A percentile compares a stretch with the other conserved stretches of the same genome.
These are phyloP conservation scores for Drosophila falleni DNA, from an alignment of 2,888 invertebrate species.

Conservation along the genomic window DNA sequence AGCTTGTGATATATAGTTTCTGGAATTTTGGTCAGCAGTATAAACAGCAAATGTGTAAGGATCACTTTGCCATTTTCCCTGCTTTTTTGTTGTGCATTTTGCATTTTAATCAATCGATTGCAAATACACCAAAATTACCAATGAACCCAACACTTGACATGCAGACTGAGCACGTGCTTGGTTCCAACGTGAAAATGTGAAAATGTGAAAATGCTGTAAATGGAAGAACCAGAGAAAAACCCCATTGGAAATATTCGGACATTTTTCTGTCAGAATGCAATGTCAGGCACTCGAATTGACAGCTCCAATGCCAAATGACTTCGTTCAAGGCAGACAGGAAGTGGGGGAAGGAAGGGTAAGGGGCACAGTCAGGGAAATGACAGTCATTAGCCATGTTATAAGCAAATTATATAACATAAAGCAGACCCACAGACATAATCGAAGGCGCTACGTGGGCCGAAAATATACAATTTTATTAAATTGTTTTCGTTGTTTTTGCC, in stretches of 20 bases:
- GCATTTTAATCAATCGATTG: slow-evolving; percentile 57
- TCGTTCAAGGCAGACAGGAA: neutral
- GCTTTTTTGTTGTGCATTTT: slow-evolving; percentile 28
- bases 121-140: slow-evolving; percentile 40
- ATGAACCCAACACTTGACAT: slow-evolving; percentile 34
- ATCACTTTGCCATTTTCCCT: slow-evolving; percentile 13
- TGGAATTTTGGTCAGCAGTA: slow-evolving; percentile 4
- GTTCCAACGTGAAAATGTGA: slow-evolving; percentile 16
- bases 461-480: slow-evolving; percentile 65
- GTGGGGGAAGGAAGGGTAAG: neutral
- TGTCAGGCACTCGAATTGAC: slow-evolving; percentile 40
- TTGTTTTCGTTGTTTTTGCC: slow-evolving; percentile 49
- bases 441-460: slow-evolving; percentile 36
- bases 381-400: slow-evolving; percentile 65
- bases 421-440: slow-evolving; percentile 40
- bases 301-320: slow-evolving; percentile 14
- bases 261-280: slow-evolving; percentile 49
- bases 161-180: slow-evolving; percentile 27
- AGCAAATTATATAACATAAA: slow-evolving; percentile 62
- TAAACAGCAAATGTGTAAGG: slow-evolving; percentile 1
- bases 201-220: slow-evolving; percentile 22
- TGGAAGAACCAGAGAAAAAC: slow-evolving; percentile 19
- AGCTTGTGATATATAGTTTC: neutral
- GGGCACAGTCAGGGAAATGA: slow-evolving; percentile 16
- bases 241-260: slow-evolving; percentile 37